Percentiles rank a stretch among this genome's conserved stretches.
Evolutionary conservation across 2,113 vertebrate species (phyloP).

Genomic region (Agelaius phoeniceus): DNA sequence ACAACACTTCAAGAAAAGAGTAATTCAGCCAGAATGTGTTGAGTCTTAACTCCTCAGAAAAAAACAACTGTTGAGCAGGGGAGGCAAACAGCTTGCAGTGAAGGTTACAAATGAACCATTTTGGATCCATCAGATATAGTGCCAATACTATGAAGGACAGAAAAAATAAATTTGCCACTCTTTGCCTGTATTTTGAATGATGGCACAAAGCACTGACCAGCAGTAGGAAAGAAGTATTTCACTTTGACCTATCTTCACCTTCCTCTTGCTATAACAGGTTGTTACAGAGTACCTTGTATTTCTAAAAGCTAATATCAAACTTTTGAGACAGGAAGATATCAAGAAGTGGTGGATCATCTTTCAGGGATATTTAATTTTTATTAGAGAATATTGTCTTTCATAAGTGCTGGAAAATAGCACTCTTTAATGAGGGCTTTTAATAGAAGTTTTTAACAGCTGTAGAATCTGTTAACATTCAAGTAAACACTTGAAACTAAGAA

Average conservation of each 20-base stretch:
- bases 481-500: not conserved
- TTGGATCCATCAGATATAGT: not conserved
- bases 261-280: not conserved
- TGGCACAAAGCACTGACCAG: not conserved
- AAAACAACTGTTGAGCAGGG: not conserved
- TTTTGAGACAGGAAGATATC: not conserved
- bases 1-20: not conserved
- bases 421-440: not conserved
- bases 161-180: not conserved
- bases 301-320: not conserved
- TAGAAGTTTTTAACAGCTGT: not conserved
- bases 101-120: not conserved
- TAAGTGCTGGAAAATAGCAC: not conserved
- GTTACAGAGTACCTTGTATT: not conserved
- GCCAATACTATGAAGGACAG: not conserved
- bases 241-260: not conserved
- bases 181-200: not conserved
- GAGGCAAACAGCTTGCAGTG: not conserved
- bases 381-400: not conserved
- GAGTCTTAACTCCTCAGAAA: not conserved
- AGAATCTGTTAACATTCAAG: not conserved
- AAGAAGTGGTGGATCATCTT: not conserved
- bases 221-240: not conserved
- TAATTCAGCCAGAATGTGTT: not conserved
- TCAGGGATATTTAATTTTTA: not conserved